A percentile compares a stretch with the other conserved stretches of the same genome.
Evolutionary conservation across 2,113 vertebrate species (phyloP).

Genomic region (Hippocampus mohnikei): DNA sequence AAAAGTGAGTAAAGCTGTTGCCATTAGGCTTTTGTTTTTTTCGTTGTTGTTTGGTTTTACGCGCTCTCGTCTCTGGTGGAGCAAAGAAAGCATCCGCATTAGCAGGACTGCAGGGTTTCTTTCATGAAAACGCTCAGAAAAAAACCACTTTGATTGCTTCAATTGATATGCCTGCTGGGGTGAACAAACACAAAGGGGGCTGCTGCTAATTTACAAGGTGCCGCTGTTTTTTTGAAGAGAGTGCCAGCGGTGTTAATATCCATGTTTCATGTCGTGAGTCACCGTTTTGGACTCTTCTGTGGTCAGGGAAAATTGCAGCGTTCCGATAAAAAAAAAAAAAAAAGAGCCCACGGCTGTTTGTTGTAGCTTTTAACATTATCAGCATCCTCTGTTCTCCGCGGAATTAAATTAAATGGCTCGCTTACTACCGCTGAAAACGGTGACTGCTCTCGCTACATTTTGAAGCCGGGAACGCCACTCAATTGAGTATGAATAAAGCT

Average conservation of each 20-base stretch:
- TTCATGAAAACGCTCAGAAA: constrained; percentile 13
- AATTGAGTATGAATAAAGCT: constrained; percentile 21
- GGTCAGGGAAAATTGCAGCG: constrained; percentile 26
- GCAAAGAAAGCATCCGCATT: constrained; percentile 29
- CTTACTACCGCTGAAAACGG: constrained; percentile 25
- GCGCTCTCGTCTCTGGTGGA: constrained; percentile 14
- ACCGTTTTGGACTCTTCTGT: constrained; percentile 25
- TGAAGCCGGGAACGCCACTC: constrained; percentile 9
- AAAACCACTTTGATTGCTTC: constrained; percentile 42
- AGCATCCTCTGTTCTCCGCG: constrained; percentile 23
- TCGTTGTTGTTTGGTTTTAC: background rate
- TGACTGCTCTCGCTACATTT: constrained; percentile 9
- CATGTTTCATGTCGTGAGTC: constrained; percentile 37
- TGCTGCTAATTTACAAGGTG: constrained; percentile 10
- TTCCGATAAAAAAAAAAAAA: background rate
- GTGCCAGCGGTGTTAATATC: constrained; percentile 30
- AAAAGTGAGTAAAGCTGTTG: constrained; percentile 11
- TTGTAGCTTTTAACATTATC: constrained; percentile 30
- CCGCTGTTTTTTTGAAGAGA: constrained; percentile 18
- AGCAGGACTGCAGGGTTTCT: constrained; percentile 21
- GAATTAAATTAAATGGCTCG: constrained; percentile 23
- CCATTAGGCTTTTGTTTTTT: constrained; percentile 10
- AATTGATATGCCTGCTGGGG: constrained; percentile 55
- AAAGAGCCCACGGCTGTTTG: constrained; percentile 29
- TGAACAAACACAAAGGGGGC: constrained; percentile 44